Base-by-base conservation (phyloP, 2,888 invertebrate genomes). In the Nomada hirtipes region DNA sequence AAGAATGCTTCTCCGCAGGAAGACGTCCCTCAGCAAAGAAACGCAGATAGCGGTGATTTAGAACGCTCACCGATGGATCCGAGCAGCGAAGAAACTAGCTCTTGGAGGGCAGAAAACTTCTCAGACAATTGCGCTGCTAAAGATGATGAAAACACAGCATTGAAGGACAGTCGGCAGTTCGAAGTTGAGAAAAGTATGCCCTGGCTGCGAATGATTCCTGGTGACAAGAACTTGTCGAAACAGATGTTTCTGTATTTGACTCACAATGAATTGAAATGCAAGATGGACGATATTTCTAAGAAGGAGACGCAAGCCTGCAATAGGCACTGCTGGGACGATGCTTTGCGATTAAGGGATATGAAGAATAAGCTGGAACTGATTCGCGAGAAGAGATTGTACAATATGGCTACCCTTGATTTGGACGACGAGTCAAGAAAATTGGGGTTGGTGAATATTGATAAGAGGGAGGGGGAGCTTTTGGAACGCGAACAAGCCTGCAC, bases 261-360 rank as follows among this genome's bases (percentile, higher is more conserved):
- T 11, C 89, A 93, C 69, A 91, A 89, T 23, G 91, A 93, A 29
- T 73, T 92, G 59, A 91, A 91, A 42, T 61, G 64, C 7, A 87
- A 91, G 63, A 93, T 93, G 68, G 82, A 88, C 11, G 92, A 93
- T 77, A 80, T 93, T 4, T 79, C 84, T 15, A 89, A 81, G 20
- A 84, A 91, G 13, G 93, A 93, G 52, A 47, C 78, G 47, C 88
- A 89, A n/a, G 93, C 92, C 4, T 91, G 90, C 67, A 85, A 79
- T 11, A 91, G 89, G 23, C 91, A 91, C 3, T 87, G 81, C 20
- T 93, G 92, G 92, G 90, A 90, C 73, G 93, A 93, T 15, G 92
- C 93, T 0, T 69, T 93, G 10, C 88, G 93, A 18, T 79, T 93
- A 0, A 83, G 92, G 13, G 92, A 93, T 57, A 93, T 93, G 93